Evolutionary conservation across 2,113 vertebrate genomes (phyloP).

Genomic region (Camelus bactrianus): DNA sequence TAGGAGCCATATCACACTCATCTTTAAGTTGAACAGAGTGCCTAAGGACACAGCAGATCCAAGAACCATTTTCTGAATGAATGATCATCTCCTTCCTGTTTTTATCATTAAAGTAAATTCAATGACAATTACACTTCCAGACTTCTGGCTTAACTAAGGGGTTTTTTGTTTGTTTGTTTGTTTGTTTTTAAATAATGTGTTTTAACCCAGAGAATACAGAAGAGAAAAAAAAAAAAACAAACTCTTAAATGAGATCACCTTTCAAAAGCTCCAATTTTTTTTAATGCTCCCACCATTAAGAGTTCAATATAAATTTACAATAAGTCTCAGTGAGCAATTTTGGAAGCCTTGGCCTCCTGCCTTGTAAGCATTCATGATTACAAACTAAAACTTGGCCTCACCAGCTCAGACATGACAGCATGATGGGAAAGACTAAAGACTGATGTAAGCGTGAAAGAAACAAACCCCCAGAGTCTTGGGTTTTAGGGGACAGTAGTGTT

Average conservation of each 20-base stretch:
- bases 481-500: not conserved
- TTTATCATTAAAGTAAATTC: constrained; percentile 78
- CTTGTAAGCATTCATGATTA: constrained; percentile 77
- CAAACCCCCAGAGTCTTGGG: not conserved
- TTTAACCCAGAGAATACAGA: constrained; percentile 70
- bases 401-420: constrained; percentile 33
- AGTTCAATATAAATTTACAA: constrained; percentile 82
- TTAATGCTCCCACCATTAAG: constrained; percentile 77
- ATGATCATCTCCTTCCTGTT: constrained; percentile 68
- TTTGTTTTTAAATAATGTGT: constrained; percentile 58
- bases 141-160: constrained; percentile 74
- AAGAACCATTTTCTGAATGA: constrained; percentile 77
- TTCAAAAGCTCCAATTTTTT: constrained; percentile 77
- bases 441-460: constrained; percentile 73
- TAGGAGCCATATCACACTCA: not conserved
- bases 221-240: constrained; percentile 35
- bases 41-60: not conserved
- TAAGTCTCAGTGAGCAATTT: constrained; percentile 68
- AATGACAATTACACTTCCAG: constrained; percentile 75
- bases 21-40: not conserved
- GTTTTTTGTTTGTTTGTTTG: constrained; percentile 63
- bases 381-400: constrained; percentile 66
- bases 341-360: constrained; percentile 78
- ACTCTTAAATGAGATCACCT: constrained; percentile 76
- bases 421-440: constrained; percentile 49